Evolutionary conservation across 2,797 vertebrate genomes (phyloP).

Genomic region (Sarcoramphus papa): DNA sequence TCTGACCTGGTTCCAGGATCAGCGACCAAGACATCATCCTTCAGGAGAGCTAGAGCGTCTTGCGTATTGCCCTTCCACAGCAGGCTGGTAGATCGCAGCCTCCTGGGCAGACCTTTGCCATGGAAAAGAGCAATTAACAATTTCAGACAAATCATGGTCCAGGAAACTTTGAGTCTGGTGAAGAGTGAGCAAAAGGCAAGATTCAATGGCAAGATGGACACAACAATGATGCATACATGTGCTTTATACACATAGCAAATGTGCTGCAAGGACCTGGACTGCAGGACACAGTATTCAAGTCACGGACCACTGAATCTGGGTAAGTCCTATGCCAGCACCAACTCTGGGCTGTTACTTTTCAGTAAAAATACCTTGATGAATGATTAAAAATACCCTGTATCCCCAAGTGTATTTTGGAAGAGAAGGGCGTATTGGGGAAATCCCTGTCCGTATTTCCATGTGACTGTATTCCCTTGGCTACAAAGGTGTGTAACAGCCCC

Average conservation of each 20-base stretch:
- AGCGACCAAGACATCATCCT: constrained; percentile 88
- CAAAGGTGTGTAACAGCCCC: neutral
- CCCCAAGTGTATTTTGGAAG: neutral
- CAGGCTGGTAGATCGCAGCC: constrained; percentile 87
- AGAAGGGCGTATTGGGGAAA: neutral
- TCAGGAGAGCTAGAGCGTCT: constrained; percentile 85
- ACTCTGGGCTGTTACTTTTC: neutral
- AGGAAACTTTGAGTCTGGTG: neutral
- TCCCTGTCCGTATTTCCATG: accelerated
- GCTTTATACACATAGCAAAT: neutral
- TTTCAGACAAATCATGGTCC: neutral
- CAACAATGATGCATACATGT: accelerated
- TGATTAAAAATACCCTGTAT: neutral
- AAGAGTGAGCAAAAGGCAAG: neutral
- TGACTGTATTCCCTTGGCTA: neutral
- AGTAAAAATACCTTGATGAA: neutral
- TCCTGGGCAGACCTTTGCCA: constrained; percentile 84
- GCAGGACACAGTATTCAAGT: neutral
- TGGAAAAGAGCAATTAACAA: neutral
- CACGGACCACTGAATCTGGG: neutral
- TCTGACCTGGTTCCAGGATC: constrained; percentile 92
- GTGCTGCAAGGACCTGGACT: neutral
- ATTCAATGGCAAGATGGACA: neutral
- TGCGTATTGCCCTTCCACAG: constrained; percentile 92
- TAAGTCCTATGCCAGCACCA: neutral